A percentile compares a stretch with the other conserved stretches of the same genome.
Evolutionary conservation across 2,113 vertebrate genomes (phyloP).

Genomic region (Theristicus caerulescens): DNA sequence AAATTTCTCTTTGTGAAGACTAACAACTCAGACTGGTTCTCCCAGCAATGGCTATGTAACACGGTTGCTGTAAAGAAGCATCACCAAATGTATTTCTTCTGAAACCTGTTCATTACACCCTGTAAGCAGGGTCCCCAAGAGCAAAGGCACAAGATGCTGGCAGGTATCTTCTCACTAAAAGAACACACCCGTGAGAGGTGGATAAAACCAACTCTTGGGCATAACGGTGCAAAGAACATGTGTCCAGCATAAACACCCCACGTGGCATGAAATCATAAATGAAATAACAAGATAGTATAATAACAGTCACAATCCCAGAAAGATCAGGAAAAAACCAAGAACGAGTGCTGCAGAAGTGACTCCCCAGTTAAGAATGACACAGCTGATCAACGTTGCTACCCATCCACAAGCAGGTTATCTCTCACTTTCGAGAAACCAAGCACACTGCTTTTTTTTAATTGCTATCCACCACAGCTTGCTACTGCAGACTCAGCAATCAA

Average conservation of each 20-base stretch:
- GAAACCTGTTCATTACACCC: background rate
- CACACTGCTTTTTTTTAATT: background rate
- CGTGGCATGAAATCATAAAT: background rate
- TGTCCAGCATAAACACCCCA: background rate
- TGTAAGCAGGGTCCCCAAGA: background rate
- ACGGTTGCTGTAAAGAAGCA: background rate
- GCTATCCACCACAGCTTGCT: background rate
- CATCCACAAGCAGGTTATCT: background rate
- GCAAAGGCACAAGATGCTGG: background rate
- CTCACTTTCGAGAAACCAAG: rapidly evolving
- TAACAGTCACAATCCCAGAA: background rate
- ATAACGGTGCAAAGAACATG: rapidly evolving
- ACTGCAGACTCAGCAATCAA: background rate
- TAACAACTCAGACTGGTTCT: background rate
- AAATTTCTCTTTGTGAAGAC: background rate
- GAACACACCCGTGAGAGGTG: rapidly evolving
- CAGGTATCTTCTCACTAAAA: background rate
- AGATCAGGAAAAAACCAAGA: background rate
- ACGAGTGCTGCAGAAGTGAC: background rate
- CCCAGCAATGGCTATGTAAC: background rate
- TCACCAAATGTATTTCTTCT: background rate
- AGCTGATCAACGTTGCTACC: background rate
- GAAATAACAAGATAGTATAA: background rate
- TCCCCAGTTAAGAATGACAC: background rate
- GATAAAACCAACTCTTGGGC: background rate